Conservation (phyloP, 2,113 vertebrate genomes). For the Dromiciops gliroides region DNA sequence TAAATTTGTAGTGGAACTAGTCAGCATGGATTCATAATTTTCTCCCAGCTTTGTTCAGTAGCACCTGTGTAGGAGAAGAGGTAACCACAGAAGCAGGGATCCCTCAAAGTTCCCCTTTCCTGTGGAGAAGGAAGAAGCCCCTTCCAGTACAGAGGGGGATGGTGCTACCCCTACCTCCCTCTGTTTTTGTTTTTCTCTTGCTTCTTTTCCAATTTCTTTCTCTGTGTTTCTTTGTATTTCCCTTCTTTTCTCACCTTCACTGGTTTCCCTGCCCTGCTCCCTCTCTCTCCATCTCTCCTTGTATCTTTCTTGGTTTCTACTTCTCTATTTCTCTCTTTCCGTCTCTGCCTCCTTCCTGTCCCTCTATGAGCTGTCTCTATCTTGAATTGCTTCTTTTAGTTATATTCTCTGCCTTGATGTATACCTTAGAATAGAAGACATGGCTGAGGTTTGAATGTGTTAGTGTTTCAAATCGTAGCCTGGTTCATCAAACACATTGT, state of each 20-base stretch:
- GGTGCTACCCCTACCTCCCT: neutral
- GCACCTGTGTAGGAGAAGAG: neutral
- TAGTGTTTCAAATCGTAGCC: neutral
- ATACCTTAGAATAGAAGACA: neutral
- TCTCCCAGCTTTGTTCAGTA: neutral
- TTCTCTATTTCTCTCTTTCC: neutral
- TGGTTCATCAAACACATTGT: neutral
- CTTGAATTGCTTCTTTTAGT: neutral
- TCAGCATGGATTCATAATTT: neutral
- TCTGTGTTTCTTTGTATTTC: neutral
- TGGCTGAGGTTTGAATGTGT: accelerated
- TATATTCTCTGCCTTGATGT: neutral
- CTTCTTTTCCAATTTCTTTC: neutral
- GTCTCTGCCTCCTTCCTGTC: neutral
- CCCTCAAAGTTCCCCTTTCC: neutral
- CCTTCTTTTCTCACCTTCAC: neutral
- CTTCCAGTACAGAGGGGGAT: neutral
- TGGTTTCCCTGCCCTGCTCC: neutral
- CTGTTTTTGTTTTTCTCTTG: neutral
- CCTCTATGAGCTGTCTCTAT: neutral
- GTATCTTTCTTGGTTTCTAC: neutral
- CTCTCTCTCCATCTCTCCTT: neutral
- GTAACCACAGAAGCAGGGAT: neutral
- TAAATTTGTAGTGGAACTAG: neutral
- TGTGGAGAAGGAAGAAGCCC: neutral